These are phyloP conservation scores for Phalacrocorax carbo DNA, from an alignment of 2,113 vertebrate species.

Conservation along the genomic window DNA sequence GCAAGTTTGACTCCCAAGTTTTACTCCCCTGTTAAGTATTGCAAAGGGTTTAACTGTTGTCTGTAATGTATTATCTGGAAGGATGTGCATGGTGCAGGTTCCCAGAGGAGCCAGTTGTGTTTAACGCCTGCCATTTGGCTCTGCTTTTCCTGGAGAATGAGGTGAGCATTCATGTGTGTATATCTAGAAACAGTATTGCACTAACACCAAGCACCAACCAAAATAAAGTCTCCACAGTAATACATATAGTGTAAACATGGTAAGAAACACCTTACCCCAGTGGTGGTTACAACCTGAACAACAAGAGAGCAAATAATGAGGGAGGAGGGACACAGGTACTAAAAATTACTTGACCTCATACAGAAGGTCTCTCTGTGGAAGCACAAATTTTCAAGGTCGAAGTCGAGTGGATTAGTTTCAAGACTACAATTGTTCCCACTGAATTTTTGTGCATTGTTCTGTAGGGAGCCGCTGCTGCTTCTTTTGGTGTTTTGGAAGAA, in stretches of 20 bases:
- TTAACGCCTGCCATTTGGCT: neutral
- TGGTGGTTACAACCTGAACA: neutral
- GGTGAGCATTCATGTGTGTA: fast-evolving
- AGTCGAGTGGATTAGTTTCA: neutral
- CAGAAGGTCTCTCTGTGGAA: neutral
- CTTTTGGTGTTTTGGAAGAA: neutral
- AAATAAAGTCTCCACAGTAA: neutral
- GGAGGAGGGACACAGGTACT: neutral
- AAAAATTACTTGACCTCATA: neutral
- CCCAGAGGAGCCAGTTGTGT: neutral
- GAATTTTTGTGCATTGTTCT: neutral
- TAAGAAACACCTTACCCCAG: neutral
- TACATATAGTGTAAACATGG: neutral
- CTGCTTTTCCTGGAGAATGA: neutral
- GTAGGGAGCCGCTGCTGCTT: neutral
- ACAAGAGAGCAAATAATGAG: neutral
- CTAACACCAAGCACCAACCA: neutral
- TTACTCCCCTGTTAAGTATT: neutral
- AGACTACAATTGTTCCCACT: neutral
- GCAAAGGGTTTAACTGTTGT: neutral
- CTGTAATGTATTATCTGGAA: neutral
- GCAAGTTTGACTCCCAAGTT: neutral
- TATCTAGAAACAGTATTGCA: neutral
- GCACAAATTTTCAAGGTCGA: neutral
- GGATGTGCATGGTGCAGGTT: neutral